Evolutionary conservation across 92 coral and sea anemone species (phyloP).

Genomic region (Heliopora coerulea): DNA sequence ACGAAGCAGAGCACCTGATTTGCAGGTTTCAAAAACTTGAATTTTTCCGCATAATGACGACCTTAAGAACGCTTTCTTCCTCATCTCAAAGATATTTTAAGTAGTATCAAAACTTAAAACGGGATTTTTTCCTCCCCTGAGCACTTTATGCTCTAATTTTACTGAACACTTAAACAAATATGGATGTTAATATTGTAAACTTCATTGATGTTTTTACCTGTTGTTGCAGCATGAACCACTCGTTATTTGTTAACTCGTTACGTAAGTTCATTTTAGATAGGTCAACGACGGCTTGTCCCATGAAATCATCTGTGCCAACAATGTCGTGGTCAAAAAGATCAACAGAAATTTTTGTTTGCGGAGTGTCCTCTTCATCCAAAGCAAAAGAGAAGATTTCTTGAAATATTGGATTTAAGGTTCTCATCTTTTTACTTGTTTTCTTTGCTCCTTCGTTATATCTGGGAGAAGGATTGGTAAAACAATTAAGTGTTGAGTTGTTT

Average conservation of each 20-base stretch:
- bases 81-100: too few species aligned
- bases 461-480: too few species aligned
- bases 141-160: too few species aligned
- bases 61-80: too few species aligned
- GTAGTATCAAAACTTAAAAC: too few species aligned
- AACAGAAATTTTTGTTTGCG: constrained; percentile 70
- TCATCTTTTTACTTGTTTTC: constrained; percentile 82
- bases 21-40: too few species aligned
- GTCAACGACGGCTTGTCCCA: constrained; percentile 91
- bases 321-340: constrained; percentile 91
- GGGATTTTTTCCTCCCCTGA: too few species aligned
- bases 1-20: too few species aligned
- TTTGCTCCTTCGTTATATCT: constrained; percentile 73
- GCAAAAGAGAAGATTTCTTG: constrained; percentile 87
- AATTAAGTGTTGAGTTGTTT: too few species aligned
- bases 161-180: too few species aligned
- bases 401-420: constrained; percentile 87
- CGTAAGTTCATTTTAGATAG: constrained; percentile 64
- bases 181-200: too few species aligned
- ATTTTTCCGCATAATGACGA: too few species aligned
- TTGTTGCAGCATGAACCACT: constrained; percentile 90
- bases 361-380: constrained; percentile 63
- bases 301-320: constrained; percentile 96
- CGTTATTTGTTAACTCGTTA: constrained; percentile 69
- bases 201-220: constrained; percentile 54